Base-by-base conservation (phyloP, 1,140 invertebrate species). In the Zaprionus kolodkinae region DNA sequence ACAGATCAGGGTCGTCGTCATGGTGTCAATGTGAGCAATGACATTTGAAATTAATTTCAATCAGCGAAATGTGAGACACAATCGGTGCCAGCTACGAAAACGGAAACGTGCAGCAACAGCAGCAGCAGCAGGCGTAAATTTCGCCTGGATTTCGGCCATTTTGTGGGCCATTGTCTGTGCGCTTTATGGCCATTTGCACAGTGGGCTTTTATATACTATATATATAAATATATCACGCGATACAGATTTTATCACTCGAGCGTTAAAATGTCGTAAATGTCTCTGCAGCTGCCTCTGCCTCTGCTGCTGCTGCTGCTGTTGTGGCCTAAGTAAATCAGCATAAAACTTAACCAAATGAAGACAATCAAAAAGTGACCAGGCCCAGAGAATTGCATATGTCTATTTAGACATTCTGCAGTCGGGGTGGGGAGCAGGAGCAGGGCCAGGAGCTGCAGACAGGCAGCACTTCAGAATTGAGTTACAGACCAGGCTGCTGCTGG, bases 321-420 rank as follows among this genome's bases (percentile, higher is more conserved):
- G 81, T 72, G 85, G 78, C 81, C 85, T 89, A 89, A 89, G 85
- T 89, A 89, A 89, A 89, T 89, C 85, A 89, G 76, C 86, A 89
- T 89, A 89, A 89, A 89, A 89, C 86, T 83, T 79, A 90, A 81
- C 85, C 85, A 85, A 89, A 89, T 89, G 85, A 89, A 89, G 85
- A 89, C 86, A 89, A 89, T 89, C 85, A 89, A 88, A 88, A 83
- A 78, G 85, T 68, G 78, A 59, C 78, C 74, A 74, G 71, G 78
- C 78, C 74, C 62, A n/a, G 48, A n/a, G 48, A 67, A 85, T 78
- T 89, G 81, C 81, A 77, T 73, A 79, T 80, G 69, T 61, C 77
- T 72, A 76, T 77, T 56, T 71, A 55, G 65, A 77, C 50, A 69
- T 72, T 61, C 52, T 40, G 45, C 48, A 52, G 38, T 40, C 2